These are phyloP conservation scores for Periophthalmodon schlosseri DNA, from an alignment of 2,113 vertebrate species.

Conservation along the genomic window DNA sequence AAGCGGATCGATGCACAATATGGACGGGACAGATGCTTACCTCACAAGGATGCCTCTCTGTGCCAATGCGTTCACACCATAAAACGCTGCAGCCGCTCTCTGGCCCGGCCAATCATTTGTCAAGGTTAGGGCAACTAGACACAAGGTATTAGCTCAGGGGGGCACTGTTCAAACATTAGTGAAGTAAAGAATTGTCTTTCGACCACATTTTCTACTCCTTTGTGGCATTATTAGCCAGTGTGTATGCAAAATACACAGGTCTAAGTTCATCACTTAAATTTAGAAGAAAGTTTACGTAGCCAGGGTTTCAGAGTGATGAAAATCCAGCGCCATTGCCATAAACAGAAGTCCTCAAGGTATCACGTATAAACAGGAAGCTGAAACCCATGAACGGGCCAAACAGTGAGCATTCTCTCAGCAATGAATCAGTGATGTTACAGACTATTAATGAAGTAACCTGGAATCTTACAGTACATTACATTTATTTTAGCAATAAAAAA, in stretches of 20 bases:
- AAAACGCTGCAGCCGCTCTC: conserved; percentile 64
- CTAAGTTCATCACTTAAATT: not conserved
- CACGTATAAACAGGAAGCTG: too few relatives aligned
- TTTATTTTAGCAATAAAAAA: not conserved
- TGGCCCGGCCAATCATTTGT: conserved; percentile 75
- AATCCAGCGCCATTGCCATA: too few relatives aligned
- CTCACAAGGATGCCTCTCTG: conserved; percentile 70
- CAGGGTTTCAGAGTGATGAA: too few relatives aligned
- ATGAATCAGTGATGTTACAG: not conserved
- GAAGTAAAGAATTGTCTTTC: conserved; percentile 5
- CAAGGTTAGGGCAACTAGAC: conserved; percentile 69
- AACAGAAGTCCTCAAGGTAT: too few relatives aligned
- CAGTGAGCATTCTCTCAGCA: not conserved
- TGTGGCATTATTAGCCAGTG: not conserved
- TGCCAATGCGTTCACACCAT: conserved; percentile 80
- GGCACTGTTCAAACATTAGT: conserved; percentile 28
- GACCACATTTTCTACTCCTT: not conserved
- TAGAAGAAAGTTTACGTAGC: not conserved
- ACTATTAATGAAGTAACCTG: not conserved
- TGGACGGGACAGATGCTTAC: conserved; percentile 81
- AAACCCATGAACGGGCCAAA: not conserved
- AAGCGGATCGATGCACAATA: conserved; percentile 86
- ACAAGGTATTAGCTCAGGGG: conserved; percentile 56
- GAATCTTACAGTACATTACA: too few relatives aligned
- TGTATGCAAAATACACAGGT: not conserved